These are phyloP conservation scores for Buceros bicornis DNA, from an alignment of 2,797 vertebrate species.

Conservation along the genomic window DNA sequence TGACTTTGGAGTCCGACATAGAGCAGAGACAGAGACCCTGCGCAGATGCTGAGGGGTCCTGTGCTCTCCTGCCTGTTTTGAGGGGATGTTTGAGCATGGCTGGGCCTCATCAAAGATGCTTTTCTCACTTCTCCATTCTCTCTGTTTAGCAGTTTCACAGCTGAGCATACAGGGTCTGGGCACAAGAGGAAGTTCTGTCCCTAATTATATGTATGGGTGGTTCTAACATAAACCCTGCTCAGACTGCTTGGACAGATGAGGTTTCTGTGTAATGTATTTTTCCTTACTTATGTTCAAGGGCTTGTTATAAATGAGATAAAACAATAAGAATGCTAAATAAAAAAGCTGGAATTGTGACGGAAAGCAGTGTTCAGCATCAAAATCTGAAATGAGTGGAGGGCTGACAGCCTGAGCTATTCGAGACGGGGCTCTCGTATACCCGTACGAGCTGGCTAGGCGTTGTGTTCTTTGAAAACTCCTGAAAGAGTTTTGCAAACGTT, in stretches of 20 bases:
- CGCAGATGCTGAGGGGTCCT: background rate
- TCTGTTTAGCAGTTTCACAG: conserved; percentile 22
- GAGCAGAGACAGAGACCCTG: background rate
- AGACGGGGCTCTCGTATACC: background rate
- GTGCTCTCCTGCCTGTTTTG: background rate
- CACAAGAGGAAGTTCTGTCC: conserved; percentile 47
- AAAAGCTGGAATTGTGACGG: background rate
- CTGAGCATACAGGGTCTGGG: background rate
- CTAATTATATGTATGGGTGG: background rate
- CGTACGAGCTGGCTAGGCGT: background rate
- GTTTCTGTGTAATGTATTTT: background rate
- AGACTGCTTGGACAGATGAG: background rate
- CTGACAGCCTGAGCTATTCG: conserved; percentile 25
- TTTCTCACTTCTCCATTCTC: conserved; percentile 58
- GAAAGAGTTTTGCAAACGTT: conserved; percentile 34
- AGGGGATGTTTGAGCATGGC: background rate
- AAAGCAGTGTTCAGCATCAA: conserved; percentile 45
- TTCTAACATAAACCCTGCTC: conserved; percentile 8
- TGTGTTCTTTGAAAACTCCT: conserved; percentile 26
- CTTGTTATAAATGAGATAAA: background rate
- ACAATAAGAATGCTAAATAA: background rate
- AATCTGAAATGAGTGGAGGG: background rate
- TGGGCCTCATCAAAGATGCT: conserved; percentile 4
- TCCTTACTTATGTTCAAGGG: background rate
- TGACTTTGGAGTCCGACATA: background rate